Evolutionary conservation across 92 coral and sea anemone species (phyloP), one percentile per base, ranked within the genome.

Genomic region (Bergia sp.): DNA sequence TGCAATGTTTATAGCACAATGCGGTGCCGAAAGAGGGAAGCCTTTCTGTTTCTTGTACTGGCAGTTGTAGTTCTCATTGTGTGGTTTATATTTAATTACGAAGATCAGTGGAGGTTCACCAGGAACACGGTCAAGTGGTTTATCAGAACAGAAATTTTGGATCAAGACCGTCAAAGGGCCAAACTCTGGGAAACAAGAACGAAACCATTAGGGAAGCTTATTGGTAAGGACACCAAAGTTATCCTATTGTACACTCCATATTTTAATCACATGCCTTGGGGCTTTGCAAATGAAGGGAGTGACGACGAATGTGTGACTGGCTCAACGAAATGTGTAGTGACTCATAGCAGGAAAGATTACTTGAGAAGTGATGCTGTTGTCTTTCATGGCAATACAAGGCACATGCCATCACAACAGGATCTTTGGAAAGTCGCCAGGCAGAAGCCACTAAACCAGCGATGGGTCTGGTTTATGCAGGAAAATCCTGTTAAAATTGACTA

Each of bases 401-500:
- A 69, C 38, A 69, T 69, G 74, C 74, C 39, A 21, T 20, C 74
- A 69, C 74, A 69, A 69, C 36, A 69, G 29, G 38, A 69, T 69
- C 75, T 69, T 69, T 69, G 75, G 75, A 69, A 29, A 69, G 37
- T 37, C 3, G 75, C 75, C 37, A 69, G 37, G 37, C 75, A 47
- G 16, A 86, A 47, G 74, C 85, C 89, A 5, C 49, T 75, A 57
- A 39, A 77, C 29, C 95, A 92, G 29, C 53, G 91, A 66, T 92
- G 95, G 95, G 82, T 90, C 38, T 90, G 77, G 57, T 90, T 82
- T 42, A 69, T 89, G 7, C 53, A 79, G 2, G 95, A 92, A 84
- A 92, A 91, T 53, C 92, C 95, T 29, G 74, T 71, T 23, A 82
- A 86, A 44, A 73, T 76, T 20, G 86, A 81, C 10, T 39, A 57